phyloP scores from a whole-genome alignment of 2,797 vertebrate species.

The Glossophaga mutica region DNA sequence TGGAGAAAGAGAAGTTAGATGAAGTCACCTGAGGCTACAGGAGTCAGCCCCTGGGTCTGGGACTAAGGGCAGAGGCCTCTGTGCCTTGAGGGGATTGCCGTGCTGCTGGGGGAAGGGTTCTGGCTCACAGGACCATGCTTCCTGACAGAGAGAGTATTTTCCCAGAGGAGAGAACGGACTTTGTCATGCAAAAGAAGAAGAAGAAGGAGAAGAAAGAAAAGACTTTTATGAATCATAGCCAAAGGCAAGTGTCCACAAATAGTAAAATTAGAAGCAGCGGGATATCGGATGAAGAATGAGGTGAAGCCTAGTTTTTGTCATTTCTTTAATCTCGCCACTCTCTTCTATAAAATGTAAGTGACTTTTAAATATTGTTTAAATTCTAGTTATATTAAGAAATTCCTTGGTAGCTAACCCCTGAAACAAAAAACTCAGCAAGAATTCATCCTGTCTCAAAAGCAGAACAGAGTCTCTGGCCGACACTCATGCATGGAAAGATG shows the following conservation, averaged over 20 bases:
- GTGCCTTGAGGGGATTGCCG: fast-evolving
- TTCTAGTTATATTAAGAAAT: slow-evolving; percentile 27
- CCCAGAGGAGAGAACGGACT: neutral
- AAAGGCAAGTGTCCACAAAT: neutral
- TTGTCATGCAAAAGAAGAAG: neutral
- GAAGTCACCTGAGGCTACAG: neutral
- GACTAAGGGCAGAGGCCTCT: neutral
- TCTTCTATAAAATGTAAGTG: slow-evolving; percentile 17
- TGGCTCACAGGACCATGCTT: neutral
- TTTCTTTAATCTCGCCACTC: neutral
- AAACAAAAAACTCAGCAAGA: neutral
- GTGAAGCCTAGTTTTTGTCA: neutral
- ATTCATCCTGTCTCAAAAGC: slow-evolving; percentile 4
- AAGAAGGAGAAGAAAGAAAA: neutral
- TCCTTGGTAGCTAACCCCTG: neutral
- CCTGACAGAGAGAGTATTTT: neutral
- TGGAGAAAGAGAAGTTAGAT: neutral
- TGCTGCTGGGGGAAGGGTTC: neutral
- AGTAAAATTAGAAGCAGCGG: slow-evolving; percentile 25
- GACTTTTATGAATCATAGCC: neutral
- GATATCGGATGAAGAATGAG: neutral
- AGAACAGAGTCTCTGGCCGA: neutral
- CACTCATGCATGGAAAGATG: neutral
- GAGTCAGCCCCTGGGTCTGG: neutral
- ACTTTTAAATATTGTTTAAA: neutral